Base-by-base conservation (phyloP, 2,113 vertebrate genomes). In the Hippocampus abdominalis region DNA sequence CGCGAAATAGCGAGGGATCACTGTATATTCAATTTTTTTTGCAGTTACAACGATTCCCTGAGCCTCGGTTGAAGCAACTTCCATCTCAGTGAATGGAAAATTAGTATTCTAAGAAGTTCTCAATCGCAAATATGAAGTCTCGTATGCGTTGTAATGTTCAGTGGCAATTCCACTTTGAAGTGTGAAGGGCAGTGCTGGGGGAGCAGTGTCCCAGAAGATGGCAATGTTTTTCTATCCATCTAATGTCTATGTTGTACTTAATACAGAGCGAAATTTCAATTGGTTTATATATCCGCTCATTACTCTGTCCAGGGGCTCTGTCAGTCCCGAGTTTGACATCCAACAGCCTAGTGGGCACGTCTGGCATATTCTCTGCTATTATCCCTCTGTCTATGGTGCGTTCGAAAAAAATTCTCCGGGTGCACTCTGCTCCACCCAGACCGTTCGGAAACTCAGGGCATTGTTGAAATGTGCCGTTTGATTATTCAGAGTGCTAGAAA, bases 11-110 rank as follows among this genome's bases (percentile, higher is more conserved):
- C n/a, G n/a, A n/a, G n/a, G n/a, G n/a, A n/a, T n/a, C n/a, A n/a
- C n/a, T n/a, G 77, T 73, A 53, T 23, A 66, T 60, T 27, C 1
- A 66, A 56, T 59, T 79, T 75, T 40, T 40, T 48, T 63, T 53
- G 12, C 21, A 62, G 39, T 71, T 64, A 40, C 72, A 74, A 60
- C 39, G 23, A 36, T 66, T 75, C 44, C 21, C 36, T 68, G 20
- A 53, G 21, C 66, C 51, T 18, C 10, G 25, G 2, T 64, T 25
- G n/a, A 44, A 44, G 40, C n/a, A 25, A 32, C 8, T 54, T 54
- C 21, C 21, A 54, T 23, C 51, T 36, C 25, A 20, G 32, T 29
- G 16, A 27, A 6, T 32, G 8, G 27, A 66, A 36, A 66, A 36
- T 16, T 59, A 59, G n/a, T 56, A 27, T 27, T 57, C n/a, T 57